Evolutionary conservation across 2,888 invertebrate species (phyloP), one percentile per base, ranked within the genome.

Genomic region (Ptycholaimellus sp.): DNA sequence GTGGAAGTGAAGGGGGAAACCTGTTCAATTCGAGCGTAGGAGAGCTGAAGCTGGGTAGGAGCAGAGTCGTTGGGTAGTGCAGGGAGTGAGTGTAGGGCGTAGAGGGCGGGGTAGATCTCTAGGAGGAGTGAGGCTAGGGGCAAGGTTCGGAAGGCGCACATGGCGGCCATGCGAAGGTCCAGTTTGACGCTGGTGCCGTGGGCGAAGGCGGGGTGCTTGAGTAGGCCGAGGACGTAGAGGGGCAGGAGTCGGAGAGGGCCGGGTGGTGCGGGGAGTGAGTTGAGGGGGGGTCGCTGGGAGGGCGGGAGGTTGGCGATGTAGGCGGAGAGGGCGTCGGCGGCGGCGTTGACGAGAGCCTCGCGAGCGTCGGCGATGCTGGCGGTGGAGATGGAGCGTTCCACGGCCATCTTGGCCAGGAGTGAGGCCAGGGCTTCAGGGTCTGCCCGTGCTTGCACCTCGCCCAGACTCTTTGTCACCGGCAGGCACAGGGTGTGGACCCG

Each of bases 401-500:
- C 87, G 43, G 87, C 90, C 87, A 99, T 93, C 70, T 93, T 93
- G 19, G 81, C 72, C 21, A 99, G 67, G 43, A 99, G 62, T 37
- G 82, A 82, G 37, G 82, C 69, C 46, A 93, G 82, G 44, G 81
- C 80, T 59, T 83, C 78, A 54, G 85, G 76, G 63, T 96, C 93
- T 1, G 90, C 93, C 11, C 55, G 50, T 72, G 76, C 72, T 49
- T 87, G 68, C 4, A 96, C 70, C 52, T 90, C 90, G 2, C 73
- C 69, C 38, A 93, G 58, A 49, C 72, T 80, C 38, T 72, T 70
- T 0, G 76, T 76, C 2, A 87, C 76, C 1, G 93, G 93, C 46
- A 96, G 61, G 59, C 90, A 87, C 44, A 96, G 61, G 0, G 96
- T 99, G 62, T 96, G 93, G 14, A 96, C 93, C 41, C 96, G 72